phyloP scores from a whole-genome alignment of 1,140 invertebrate genomes.

The Pseudomyrmex concolor region DNA sequence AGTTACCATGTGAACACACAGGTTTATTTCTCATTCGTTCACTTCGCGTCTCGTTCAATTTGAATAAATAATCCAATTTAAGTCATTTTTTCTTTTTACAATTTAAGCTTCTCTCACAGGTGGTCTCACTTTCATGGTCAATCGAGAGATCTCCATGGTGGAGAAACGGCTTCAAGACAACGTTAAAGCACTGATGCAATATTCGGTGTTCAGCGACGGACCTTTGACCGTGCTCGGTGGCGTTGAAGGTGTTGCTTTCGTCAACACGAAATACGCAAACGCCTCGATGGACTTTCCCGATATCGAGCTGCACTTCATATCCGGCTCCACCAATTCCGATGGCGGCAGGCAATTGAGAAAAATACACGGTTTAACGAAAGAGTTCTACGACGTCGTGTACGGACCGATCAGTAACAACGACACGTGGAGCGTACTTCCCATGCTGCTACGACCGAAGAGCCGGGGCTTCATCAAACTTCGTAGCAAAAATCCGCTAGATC shows the following conservation, averaged over 20 bases:
- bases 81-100: too few relatives aligned
- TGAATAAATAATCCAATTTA: too few relatives aligned
- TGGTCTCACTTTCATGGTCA: slow-evolving; percentile 92
- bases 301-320: slow-evolving; percentile 97
- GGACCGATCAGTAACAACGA: slow-evolving; percentile 91
- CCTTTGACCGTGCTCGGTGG: slow-evolving; percentile 95
- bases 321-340: slow-evolving; percentile 95
- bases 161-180: slow-evolving; percentile 90
- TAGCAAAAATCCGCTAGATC: slow-evolving; percentile 94
- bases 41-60: too few relatives aligned
- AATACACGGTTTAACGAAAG: slow-evolving; percentile 90
- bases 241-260: slow-evolving; percentile 95
- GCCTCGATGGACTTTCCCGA: slow-evolving; percentile 94
- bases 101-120: slow-evolving; percentile 72
- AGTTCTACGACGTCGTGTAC: slow-evolving; percentile 91
- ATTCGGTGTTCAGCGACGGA: slow-evolving; percentile 92
- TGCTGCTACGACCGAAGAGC: slow-evolving; percentile 92
- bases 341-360: slow-evolving; percentile 93
- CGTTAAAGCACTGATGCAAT: slow-evolving; percentile 90
- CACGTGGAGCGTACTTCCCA: slow-evolving; percentile 93
- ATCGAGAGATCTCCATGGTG: slow-evolving; percentile 91
- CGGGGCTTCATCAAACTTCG: slow-evolving; percentile 92
- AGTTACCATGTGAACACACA: too few relatives aligned
- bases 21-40: too few relatives aligned
- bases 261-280: slow-evolving; percentile 95